Base-by-base conservation (phyloP, 2,113 vertebrate species). In the Puma concolor region DNA sequence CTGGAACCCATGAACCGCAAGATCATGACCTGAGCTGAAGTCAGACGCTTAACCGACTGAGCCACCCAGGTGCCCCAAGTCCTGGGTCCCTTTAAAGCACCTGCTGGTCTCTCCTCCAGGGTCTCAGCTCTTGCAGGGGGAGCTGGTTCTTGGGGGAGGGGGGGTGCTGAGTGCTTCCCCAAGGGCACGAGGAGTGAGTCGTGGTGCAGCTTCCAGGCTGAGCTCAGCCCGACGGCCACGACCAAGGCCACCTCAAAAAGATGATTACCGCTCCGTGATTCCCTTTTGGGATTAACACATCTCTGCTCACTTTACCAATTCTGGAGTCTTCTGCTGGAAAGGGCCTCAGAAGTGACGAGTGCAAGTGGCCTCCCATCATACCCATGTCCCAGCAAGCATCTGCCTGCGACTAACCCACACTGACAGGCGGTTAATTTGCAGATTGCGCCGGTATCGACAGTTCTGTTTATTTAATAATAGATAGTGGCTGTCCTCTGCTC, bases 301-400 rank as follows among this genome's bases (percentile, higher is more conserved):
- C 94, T 93, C 67, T 10, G 44, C 23, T 10, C 1, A 0, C 29
- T 13, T 17, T 1, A 12, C 21, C 86, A 6, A 0, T 29, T 57
- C 69, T 4, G 0, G 64, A 48, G 54, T 1, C 48, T 89, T 64
- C 85, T 19, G 0, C 17, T 29, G 44, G 25, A 48, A 82, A 36
- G 0, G 0, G 33, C 33, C 90, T 82, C 31, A 3, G 81, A 85
- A 77, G 77, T 19, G 41, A 79, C 50, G 64, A 52, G 69, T 31
- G 85, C 67, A 25, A 38, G 0, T 1, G 19, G 71, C 14, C 33
- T 19, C 52, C n/a, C 14, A 7, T 72, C 74, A 60, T 1, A 21
- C 80, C 57, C 36, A 0, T 0, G 25, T 66, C 82, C 48, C 0
- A 0, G 66, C 2, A 1, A n/a, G 41, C 0, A 1, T 48, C 77